Evolutionary conservation across 2,888 invertebrate species (phyloP).

Genomic region (Linyphia triangularis): DNA sequence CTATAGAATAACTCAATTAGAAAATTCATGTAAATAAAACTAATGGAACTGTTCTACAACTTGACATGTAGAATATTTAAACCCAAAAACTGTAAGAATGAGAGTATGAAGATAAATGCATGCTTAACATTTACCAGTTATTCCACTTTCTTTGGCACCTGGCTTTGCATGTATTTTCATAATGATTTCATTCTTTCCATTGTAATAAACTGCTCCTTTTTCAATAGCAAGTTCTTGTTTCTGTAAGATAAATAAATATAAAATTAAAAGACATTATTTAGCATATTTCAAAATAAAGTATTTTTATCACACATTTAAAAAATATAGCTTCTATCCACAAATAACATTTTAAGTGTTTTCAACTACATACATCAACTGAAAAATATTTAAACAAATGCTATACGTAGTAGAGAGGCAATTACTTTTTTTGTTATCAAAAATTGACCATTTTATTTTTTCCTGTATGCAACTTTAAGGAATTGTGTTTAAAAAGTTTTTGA

Average conservation of each 20-base stretch:
- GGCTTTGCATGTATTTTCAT: conserved; percentile 85
- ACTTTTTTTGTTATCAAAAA: too few species aligned
- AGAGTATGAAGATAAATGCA: background rate
- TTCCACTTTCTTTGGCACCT: conserved; percentile 86
- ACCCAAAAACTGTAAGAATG: background rate
- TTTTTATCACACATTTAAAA: background rate
- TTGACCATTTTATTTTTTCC: too few species aligned
- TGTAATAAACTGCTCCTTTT: conserved; percentile 47
- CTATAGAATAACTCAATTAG: too few species aligned
- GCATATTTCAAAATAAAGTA: background rate
- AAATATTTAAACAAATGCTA: too few species aligned
- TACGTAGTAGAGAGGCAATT: too few species aligned
- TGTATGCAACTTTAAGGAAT: too few species aligned
- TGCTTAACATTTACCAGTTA: conserved; percentile 82
- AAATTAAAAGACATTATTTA: background rate
- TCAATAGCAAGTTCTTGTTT: background rate
- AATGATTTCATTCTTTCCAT: conserved; percentile 57
- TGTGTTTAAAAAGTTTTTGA: too few species aligned
- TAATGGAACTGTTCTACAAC: too few species aligned
- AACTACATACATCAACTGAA: background rate
- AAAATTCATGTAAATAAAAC: too few species aligned
- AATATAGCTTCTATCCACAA: background rate
- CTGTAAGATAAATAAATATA: background rate
- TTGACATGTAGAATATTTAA: conserved; percentile 80
- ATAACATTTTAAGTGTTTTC: background rate